Percentiles rank a stretch among this genome's conserved stretches.
These are phyloP conservation scores for Sitophilus oryzae DNA, from an alignment of 1,140 invertebrate species.

Conservation along the genomic window DNA sequence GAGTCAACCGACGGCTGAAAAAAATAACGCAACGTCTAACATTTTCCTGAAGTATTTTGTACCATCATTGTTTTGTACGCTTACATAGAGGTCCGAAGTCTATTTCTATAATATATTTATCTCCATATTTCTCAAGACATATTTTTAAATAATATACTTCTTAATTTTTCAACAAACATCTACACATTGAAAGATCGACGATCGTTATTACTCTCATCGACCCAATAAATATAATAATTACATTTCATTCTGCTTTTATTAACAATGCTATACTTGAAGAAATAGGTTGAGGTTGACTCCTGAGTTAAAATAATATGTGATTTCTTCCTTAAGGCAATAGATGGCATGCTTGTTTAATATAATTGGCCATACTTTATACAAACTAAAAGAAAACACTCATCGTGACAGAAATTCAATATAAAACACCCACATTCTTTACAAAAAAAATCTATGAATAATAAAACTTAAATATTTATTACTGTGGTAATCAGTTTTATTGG, in stretches of 20 bases:
- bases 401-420: too few species aligned
- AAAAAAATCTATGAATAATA: too few species aligned
- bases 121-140: constrained; percentile 16
- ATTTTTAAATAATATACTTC: constrained; percentile 29
- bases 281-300: constrained; percentile 33
- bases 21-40: constrained; percentile 18
- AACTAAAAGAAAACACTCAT: too few species aligned
- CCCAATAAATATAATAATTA: constrained; percentile 11
- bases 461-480: neutral
- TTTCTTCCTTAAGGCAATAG: constrained; percentile 40
- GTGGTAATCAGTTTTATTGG: neutral
- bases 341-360: constrained; percentile 36
- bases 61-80: constrained; percentile 40
- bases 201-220: constrained; percentile 9
- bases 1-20: constrained; percentile 36
- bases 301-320: constrained; percentile 36
- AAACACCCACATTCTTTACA: too few species aligned
- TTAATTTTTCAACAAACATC: constrained; percentile 29
- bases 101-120: constrained; percentile 25
- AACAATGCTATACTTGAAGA: constrained; percentile 25
- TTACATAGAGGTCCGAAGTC: constrained; percentile 19
- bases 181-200: constrained; percentile 19
- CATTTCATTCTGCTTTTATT: neutral
- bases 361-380: neutral
- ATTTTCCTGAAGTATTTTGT: constrained; percentile 41